These are phyloP conservation scores for Pterocles gutturalis DNA, from an alignment of 2,113 vertebrate species.

Conservation along the genomic window DNA sequence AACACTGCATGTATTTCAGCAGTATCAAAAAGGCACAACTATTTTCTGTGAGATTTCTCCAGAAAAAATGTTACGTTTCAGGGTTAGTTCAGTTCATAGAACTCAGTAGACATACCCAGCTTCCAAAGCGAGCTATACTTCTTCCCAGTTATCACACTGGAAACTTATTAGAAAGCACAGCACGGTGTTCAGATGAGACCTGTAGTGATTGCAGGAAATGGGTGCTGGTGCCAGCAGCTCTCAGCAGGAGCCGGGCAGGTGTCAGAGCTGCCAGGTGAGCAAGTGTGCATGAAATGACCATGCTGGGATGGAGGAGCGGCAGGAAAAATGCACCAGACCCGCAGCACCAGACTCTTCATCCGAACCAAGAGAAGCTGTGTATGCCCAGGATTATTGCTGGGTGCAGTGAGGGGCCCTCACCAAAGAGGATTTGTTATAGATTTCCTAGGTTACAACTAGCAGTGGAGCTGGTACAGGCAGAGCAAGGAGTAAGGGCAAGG, in stretches of 20 bases:
- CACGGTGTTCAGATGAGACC: fast-evolving
- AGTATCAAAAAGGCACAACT: not conserved
- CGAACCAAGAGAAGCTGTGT: fast-evolving
- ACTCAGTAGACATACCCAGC: not conserved
- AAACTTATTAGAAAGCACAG: not conserved
- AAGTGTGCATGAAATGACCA: not conserved
- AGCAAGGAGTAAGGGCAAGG: not conserved
- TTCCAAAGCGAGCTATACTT: not conserved
- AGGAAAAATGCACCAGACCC: not conserved
- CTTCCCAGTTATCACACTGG: not conserved
- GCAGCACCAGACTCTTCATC: not conserved
- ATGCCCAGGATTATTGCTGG: not conserved
- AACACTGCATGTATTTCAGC: not conserved
- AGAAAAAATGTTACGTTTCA: not conserved
- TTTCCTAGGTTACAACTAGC: not conserved
- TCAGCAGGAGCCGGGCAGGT: not conserved
- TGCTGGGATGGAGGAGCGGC: fast-evolving
- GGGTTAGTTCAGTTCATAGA: not conserved
- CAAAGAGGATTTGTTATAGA: not conserved
- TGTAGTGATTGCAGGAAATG: not conserved
- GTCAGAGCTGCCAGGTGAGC: not conserved
- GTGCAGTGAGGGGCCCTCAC: not conserved
- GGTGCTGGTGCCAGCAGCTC: not conserved
- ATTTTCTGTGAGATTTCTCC: not conserved
- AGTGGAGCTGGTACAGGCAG: not conserved